Evolutionary conservation across 1,140 invertebrate species (phyloP).

Genomic region (Leptinotarsa defecta): DNA sequence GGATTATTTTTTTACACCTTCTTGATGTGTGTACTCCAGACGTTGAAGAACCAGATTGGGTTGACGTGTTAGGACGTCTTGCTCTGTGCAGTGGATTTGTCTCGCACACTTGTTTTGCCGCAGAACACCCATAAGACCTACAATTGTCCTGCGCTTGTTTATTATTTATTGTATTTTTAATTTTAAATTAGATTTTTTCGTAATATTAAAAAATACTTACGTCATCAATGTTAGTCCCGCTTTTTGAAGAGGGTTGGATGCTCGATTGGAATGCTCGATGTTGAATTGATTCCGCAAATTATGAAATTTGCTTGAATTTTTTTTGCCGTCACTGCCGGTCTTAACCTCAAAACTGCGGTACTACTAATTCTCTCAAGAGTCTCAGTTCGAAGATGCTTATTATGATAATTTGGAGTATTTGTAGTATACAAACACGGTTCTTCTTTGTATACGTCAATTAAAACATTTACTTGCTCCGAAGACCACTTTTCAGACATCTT

Average conservation of each 20-base stretch:
- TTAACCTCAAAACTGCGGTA: not conserved
- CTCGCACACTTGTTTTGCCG: not conserved
- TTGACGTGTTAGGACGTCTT: not conserved
- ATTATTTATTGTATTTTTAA: no score
- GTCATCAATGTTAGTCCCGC: no score
- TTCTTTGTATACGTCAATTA: not conserved
- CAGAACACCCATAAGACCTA: not conserved
- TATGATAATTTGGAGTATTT: slow-evolving; percentile 1
- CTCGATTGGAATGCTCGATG: no score
- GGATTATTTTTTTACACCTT: not conserved
- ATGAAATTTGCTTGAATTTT: not conserved
- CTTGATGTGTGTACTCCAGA: not conserved
- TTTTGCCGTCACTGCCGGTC: not conserved
- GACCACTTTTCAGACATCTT: not conserved
- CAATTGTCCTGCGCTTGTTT: not conserved
- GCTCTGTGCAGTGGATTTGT: slow-evolving; percentile 1
- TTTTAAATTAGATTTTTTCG: no score
- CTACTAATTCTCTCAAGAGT: not conserved
- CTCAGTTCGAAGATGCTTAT: slow-evolving; percentile 2
- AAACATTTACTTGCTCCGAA: slow-evolving; percentile 3
- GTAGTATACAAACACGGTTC: not conserved
- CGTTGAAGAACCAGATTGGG: not conserved
- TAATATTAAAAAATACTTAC: no score
- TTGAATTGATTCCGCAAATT: no score
- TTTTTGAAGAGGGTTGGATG: no score